Base-by-base conservation (phyloP, 2,113 vertebrate genomes). In the Chrysochloris asiatica region DNA sequence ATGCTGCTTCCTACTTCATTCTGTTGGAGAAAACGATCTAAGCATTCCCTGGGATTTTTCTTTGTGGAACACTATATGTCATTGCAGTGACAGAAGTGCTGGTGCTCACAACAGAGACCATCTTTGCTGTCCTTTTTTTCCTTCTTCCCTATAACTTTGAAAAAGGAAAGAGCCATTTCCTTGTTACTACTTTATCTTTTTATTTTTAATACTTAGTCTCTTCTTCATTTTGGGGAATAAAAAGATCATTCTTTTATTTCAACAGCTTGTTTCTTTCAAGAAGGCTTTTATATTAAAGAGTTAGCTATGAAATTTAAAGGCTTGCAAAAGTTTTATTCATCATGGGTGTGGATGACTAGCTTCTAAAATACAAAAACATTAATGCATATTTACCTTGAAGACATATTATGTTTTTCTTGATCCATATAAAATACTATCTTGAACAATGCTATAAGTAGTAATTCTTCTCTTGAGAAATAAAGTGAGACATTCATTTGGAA, bases 291-390 rank as follows among this genome's bases (percentile, higher is more conserved):
- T 38, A 88, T 85, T 41, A 71, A 75, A 88, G 79, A 80, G 8
- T 6, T 79, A n/a, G 17, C 45, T 82, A 38, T 56, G 30, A 45
- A 83, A 48, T 83, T 72, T 72, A 67, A 92, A 89, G 83, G 28
- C 14, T 81, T n/a, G n/a, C n/a, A n/a, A n/a, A n/a, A n/a, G n/a
- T n/a, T 88, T 89, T 88, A 56, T 38, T 81, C 78, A 47, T 65
- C 1, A 65, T 41, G 41, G 28, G 67, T 63, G 1, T 80, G 9
- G 50, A 52, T 73, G 85, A 30, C 36, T 91, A 43, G 50, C 79
- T 94, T 65, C 88, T 77, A 84, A 87, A 94, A 84, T 67, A 91
- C 36, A 33, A 89, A 92, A 76, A 79, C 30, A 54, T n/a, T n/a
- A n/a, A n/a, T 22, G 12, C 43, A 52, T 36, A 75, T 52, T 91